Evolutionary conservation across 2,888 invertebrate genomes (phyloP), one percentile per base, ranked within the genome.

Genomic region (Catonia carolina): DNA sequence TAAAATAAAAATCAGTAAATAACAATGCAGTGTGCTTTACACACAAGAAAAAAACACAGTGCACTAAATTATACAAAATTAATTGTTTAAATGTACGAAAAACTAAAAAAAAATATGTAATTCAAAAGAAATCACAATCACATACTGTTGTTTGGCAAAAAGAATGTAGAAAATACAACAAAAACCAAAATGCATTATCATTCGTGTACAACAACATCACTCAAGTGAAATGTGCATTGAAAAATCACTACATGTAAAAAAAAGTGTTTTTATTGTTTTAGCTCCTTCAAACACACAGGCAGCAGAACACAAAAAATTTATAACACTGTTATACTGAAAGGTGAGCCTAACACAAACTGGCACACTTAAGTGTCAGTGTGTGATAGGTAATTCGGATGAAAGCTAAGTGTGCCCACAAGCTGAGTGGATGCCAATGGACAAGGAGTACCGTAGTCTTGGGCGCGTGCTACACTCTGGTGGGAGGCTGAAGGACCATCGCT

Each of bases 401-500:
- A 27, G 27, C 27, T 27, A 27, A 27, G 27, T 27, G 27, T 45
- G 20, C n/a, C 45, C 33, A 17, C 51, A 14, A 33, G 12, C 18
- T 15, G 41, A 15, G 42, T n/a, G 45, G 27, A 6, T 27, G 27
- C 27, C 27, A 27, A 27, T 27, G 27, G 27, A 27, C 27, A 27
- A 27, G 27, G 27, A 27, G 27, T 27, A 27, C 27, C 27, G 27
- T 27, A 27, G 27, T 27, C 27, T 27, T 27, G 27, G 39, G 51
- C 42, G 53, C 20, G 73, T 72, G 74, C 78, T 78, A 82, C 73
- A 86, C 88, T 78, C 87, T 85, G 78, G 89, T 89, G 74, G 90
- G 89, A 69, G 89, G 86, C 78, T 89, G 89, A 75, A 89, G 80
- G 77, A 89, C 87, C 79, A 88, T 87, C 73, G 90, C 88, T 71